A percentile compares a stretch with the other conserved stretches of the same genome.
phyloP scores from a whole-genome alignment of 2,888 invertebrate genomes.

The Eupithecia insigniata region DNA sequence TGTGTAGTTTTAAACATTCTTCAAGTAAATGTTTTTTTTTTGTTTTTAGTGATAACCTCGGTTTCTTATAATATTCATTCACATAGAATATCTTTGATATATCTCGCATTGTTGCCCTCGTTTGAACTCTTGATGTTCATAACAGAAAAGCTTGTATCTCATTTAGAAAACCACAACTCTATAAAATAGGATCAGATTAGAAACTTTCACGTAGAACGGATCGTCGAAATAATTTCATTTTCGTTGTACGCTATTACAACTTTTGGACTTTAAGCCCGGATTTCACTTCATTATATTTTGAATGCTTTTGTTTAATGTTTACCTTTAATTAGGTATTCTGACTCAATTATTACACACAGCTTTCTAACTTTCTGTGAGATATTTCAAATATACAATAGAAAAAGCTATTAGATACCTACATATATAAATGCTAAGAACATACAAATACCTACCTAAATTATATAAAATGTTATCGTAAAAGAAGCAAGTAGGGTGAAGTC shows the following conservation, averaged over 20 bases:
- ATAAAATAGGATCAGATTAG: conserved; percentile 22
- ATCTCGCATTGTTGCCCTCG: conserved; percentile 49
- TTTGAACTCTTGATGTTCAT: conserved; percentile 38
- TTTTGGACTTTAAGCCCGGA: conserved; percentile 6
- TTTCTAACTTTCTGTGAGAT: neutral
- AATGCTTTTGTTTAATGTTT: neutral
- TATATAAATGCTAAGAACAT: neutral
- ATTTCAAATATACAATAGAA: neutral
- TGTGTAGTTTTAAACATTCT: neutral
- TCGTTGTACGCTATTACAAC: conserved; percentile 17
- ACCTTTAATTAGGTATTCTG: neutral
- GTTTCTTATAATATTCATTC: no score
- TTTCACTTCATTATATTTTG: conserved; percentile 9
- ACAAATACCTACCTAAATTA: neutral
- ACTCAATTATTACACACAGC: neutral
- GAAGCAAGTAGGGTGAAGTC: conserved; percentile 1
- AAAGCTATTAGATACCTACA: neutral
- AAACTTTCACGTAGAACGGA: conserved; percentile 25
- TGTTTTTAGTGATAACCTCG: neutral
- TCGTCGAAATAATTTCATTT: conserved; percentile 30
- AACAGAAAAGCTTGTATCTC: conserved; percentile 17
- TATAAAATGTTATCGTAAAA: conserved; percentile 1
- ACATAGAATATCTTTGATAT: neutral
- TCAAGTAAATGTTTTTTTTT: neutral
- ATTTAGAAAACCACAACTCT: conserved; percentile 17